These are phyloP conservation scores for Myrmecobius fasciatus DNA, from an alignment of 2,113 vertebrate genomes.

Conservation along the genomic window DNA sequence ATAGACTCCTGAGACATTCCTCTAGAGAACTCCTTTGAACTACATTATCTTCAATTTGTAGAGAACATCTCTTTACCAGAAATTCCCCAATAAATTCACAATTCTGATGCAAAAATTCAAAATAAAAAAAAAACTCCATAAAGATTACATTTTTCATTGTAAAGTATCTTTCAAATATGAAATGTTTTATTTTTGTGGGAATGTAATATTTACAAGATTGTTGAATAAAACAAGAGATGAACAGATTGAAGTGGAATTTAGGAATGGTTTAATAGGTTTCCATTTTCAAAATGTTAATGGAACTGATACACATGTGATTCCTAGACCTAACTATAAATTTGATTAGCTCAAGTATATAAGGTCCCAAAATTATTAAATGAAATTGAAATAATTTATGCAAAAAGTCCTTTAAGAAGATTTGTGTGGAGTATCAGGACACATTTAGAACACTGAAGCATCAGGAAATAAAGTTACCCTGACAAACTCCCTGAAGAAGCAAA, in stretches of 20 bases:
- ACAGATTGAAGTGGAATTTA: not conserved
- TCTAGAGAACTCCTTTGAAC: no score
- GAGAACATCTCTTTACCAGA: no score
- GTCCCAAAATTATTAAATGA: not conserved
- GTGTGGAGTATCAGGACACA: not conserved
- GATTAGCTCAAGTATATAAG: not conserved
- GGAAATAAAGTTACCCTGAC: not conserved
- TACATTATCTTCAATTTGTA: no score
- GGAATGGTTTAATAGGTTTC: not conserved
- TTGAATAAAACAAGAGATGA: not conserved
- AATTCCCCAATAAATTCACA: no score
- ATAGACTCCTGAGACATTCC: no score
- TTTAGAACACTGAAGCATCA: not conserved
- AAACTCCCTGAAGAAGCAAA: not conserved
- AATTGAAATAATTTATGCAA: not conserved
- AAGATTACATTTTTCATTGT: no score
- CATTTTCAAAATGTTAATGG: not conserved
- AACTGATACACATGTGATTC: not conserved
- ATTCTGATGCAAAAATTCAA: no score
- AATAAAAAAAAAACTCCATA: no score
- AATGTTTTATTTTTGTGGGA: not conserved
- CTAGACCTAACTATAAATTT: not conserved
- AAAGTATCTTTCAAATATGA: not conserved
- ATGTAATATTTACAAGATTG: not conserved
- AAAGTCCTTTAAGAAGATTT: not conserved